phyloP scores from a whole-genome alignment of 2,797 vertebrate genomes.

The Thunnus albacares region DNA sequence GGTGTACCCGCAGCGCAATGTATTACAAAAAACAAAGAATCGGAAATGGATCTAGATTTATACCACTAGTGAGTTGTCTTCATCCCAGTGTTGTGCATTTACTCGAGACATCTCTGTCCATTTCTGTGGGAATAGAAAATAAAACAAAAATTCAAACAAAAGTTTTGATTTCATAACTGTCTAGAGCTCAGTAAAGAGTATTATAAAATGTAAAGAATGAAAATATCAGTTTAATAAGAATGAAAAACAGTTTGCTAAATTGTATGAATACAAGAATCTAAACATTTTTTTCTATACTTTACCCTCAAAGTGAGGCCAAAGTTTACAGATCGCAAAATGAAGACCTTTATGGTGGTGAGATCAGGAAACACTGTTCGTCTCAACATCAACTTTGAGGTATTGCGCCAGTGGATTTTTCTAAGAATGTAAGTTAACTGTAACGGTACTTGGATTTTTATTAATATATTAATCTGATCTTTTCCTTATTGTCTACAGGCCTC shows the following conservation, averaged over 20 bases:
- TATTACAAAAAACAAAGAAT: slow-evolving; percentile 1
- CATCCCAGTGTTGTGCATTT: background rate
- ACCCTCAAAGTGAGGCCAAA: slow-evolving; percentile 86
- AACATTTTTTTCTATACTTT: slow-evolving; percentile 15
- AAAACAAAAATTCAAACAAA: background rate
- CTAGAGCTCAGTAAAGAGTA: too few relatives aligned
- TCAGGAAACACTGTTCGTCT: slow-evolving; percentile 88
- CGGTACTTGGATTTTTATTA: background rate
- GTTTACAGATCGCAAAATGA: slow-evolving; percentile 85
- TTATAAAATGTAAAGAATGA: background rate
- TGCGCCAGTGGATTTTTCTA: slow-evolving; percentile 17
- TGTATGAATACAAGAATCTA: background rate
- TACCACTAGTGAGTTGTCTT: background rate
- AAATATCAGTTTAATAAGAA: background rate
- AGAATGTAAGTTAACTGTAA: background rate
- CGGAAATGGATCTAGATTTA: background rate
- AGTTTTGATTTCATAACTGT: background rate
- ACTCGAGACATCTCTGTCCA: background rate
- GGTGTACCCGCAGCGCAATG: background rate
- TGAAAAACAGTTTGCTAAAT: background rate
- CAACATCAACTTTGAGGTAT: slow-evolving; percentile 90
- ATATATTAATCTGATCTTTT: background rate
- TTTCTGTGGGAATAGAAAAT: background rate
- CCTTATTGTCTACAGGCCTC: slow-evolving; percentile 83
- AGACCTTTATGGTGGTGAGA: slow-evolving; percentile 85